Percentiles rank a stretch among this genome's conserved stretches.
phyloP scores from a whole-genome alignment of 2,888 invertebrate species.

The Himalopsyche kuldschensis region DNA sequence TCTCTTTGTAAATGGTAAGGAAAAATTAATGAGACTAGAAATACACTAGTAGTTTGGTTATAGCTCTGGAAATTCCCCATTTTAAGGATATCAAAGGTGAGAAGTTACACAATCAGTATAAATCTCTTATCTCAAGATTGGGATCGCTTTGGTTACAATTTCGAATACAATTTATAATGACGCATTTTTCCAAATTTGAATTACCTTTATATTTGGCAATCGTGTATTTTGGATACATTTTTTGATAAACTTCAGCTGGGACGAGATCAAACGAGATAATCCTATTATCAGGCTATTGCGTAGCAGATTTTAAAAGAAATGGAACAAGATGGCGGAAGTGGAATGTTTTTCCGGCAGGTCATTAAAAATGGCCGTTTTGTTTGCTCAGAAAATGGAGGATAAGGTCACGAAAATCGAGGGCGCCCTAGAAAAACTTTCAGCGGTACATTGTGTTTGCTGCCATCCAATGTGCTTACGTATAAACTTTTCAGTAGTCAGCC shows the following conservation, averaged over 20 bases:
- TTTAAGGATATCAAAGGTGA: too few relatives aligned
- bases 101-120: too few relatives aligned
- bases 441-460: background rate
- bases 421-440: background rate
- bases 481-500: background rate
- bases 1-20: too few relatives aligned
- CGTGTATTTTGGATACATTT: background rate
- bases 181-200: too few relatives aligned
- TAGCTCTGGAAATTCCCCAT: too few relatives aligned
- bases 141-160: too few relatives aligned
- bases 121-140: too few relatives aligned
- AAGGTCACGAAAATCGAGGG: constrained; percentile 1
- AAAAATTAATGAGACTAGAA: too few relatives aligned
- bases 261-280: background rate
- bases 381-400: background rate
- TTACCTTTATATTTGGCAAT: too few relatives aligned
- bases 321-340: background rate
- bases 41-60: too few relatives aligned
- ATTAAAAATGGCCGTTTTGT: background rate
- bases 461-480: background rate
- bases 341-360: background rate
- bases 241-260: background rate
- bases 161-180: too few relatives aligned
- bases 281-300: background rate
- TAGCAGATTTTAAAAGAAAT: background rate